Evolutionary conservation across 1,140 invertebrate species (phyloP).

Genomic region (Pinna nobilis): DNA sequence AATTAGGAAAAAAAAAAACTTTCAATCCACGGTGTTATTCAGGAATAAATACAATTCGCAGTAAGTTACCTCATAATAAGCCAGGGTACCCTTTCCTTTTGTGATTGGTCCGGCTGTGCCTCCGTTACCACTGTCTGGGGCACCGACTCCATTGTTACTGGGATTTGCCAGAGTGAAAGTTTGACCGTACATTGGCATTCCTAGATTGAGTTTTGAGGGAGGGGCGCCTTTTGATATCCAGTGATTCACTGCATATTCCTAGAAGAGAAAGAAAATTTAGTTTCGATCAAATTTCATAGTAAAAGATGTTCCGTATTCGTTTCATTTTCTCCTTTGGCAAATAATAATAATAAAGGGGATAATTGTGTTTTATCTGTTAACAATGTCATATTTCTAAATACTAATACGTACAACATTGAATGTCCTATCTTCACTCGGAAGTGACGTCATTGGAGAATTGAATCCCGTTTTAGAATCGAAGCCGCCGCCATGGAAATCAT

Average conservation of each 20-base stretch:
- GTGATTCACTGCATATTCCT: conserved; percentile 64
- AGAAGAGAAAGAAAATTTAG: background rate
- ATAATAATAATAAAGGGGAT: background rate
- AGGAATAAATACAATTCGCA: too few relatives aligned
- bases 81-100: conserved; percentile 51
- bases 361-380: background rate
- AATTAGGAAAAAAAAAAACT: too few relatives aligned
- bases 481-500: conserved; percentile 92
- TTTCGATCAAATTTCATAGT: background rate
- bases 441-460: conserved; percentile 67
- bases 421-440: conserved; percentile 2
- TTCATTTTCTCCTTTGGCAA: background rate
- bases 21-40: too few relatives aligned
- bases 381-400: background rate
- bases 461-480: conserved; percentile 91
- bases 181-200: conserved; percentile 82
- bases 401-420: conserved; percentile 22
- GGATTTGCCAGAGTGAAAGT: conserved; percentile 53
- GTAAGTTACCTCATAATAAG: conserved; percentile 64
- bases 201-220: conserved; percentile 96
- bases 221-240: conserved; percentile 84
- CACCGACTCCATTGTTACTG: conserved; percentile 35
- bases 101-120: conserved; percentile 80
- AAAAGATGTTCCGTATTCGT: background rate
- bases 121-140: conserved; percentile 45